phyloP scores from a whole-genome alignment of 2,888 invertebrate genomes.

The Aproaerema taeniolella region DNA sequence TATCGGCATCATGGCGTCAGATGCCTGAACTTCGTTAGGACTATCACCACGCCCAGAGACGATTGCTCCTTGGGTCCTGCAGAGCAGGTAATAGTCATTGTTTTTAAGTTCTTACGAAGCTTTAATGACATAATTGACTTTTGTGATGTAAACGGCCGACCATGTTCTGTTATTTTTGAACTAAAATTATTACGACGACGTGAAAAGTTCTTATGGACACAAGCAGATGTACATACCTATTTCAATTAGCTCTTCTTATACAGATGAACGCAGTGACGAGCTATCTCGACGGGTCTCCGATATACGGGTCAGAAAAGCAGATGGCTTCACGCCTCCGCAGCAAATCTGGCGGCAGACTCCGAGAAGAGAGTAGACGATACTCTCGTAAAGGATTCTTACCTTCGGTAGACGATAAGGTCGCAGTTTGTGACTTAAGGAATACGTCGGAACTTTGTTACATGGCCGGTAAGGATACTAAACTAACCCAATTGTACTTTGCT shows the following conservation, averaged over 20 bases:
- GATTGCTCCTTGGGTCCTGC: constrained; percentile 77
- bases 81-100: constrained; percentile 75
- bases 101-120: too few species aligned
- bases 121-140: too few species aligned
- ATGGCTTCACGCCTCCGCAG: constrained; percentile 52
- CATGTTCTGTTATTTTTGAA: too few species aligned
- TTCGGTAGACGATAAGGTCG: constrained; percentile 53
- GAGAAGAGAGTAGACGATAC: constrained; percentile 40
- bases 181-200: too few species aligned
- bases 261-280: constrained; percentile 83
- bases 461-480: constrained; percentile 64
- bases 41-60: constrained; percentile 72
- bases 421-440: constrained; percentile 57
- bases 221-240: too few species aligned
- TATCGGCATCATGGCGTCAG: constrained; percentile 62
- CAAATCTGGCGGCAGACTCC: constrained; percentile 57
- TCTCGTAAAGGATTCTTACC: constrained; percentile 53
- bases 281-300: constrained; percentile 71
- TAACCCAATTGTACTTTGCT: too few species aligned
- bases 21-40: constrained; percentile 79
- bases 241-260: too few species aligned
- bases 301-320: constrained; percentile 68
- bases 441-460: constrained; percentile 62
- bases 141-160: too few species aligned
- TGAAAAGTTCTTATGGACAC: too few species aligned